Base-by-base conservation (phyloP, 2,113 vertebrate species). In the Ardeotis arabs region DNA sequence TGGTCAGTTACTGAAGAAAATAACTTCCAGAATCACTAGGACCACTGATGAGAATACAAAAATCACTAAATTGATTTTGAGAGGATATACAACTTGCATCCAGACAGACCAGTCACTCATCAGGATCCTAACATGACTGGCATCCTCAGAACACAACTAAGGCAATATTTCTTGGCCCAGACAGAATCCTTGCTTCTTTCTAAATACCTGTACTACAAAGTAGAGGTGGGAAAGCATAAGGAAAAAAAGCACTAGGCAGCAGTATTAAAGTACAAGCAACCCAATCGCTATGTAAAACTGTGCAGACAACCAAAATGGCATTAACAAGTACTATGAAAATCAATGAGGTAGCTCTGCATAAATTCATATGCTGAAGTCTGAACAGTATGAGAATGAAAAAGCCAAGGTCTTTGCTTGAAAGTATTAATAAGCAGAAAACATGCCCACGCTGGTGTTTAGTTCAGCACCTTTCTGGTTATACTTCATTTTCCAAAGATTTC, bases 381-480 rank as follows among this genome's bases (percentile, higher is more conserved):
- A 94, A 52, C 20, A 84, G 47, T 9, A 69, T 20, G 73, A 84
- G 80, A 91, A 95, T 14, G 56, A 68, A 87, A 94, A 75, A 5
- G 2, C 18, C 56, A 72, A 56, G 49, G 62, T 68, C 84, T 49
- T 77, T 35, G 35, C 37, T n/a, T 89, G 73, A 89, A 91, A 89
- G 66, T 29, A 72, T 72, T 79, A 95, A 81, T 68, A 95, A 87
- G 29, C 64, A 72, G 13, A 87, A 95, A 91, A 91, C 77, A 87
- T 18, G 47, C 7, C 91, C 80, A 81, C 47, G 47, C 60, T 64
- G 80, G 77, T 87, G 86, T 39, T 78, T 45, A 84, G 53, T 39
- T 92, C 93, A 92, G 69, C 27, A 92, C 37, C 74, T 91, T 92
- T 72, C 73, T 72, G 66, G 69, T 95, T 91, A 84, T 82, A 82